Base-by-base conservation (phyloP, 1,140 invertebrate species). In the Drosophila eugracilis region DNA sequence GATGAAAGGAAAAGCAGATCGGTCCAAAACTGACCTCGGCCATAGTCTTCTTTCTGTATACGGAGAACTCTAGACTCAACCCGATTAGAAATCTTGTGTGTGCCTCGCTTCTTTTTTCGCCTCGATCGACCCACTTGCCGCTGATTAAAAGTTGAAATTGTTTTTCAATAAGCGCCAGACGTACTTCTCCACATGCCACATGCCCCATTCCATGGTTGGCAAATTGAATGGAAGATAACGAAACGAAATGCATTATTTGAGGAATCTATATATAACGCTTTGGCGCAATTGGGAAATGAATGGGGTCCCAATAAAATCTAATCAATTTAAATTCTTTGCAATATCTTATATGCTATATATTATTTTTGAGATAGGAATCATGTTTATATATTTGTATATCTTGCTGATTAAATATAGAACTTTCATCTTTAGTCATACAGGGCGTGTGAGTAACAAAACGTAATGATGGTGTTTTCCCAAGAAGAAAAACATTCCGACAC, bases 81-180 rank as follows among this genome's bases (percentile, higher is more conserved):
- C 34, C 62, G 76, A 85, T 85, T 85, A 79, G 60, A 79, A 73
- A 36, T 42, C 42, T 52, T 47, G 75, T 57, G 78, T 59, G 74
- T 80, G 78, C 49, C 39, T 30, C 19, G 39, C 53, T 41, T 42
- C 17, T 15, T 54, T 41, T 36, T 52, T 41, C 26, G 26, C 34
- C 9, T 24, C 34, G 19, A 48, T 58, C 63, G 70, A 60, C 55
- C 67, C 62, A 77, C 63, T 58, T 78, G 41, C 28, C 45, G 30
- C 50, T 83, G 79, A 83, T 84, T 83, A 83, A 78, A 75, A 71
- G 58, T 67, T 24, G 69, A 55, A 85, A 83, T 79, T 72, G 58
- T 62, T 75, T 53, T 84, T 83, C 78, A 75, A 78, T 83, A 63
- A 60, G 39, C 45, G 47, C 32, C 30, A 53, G 50, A 55, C 45